phyloP scores from a whole-genome alignment of 2,888 invertebrate species.

The Nemurella pictetii region DNA sequence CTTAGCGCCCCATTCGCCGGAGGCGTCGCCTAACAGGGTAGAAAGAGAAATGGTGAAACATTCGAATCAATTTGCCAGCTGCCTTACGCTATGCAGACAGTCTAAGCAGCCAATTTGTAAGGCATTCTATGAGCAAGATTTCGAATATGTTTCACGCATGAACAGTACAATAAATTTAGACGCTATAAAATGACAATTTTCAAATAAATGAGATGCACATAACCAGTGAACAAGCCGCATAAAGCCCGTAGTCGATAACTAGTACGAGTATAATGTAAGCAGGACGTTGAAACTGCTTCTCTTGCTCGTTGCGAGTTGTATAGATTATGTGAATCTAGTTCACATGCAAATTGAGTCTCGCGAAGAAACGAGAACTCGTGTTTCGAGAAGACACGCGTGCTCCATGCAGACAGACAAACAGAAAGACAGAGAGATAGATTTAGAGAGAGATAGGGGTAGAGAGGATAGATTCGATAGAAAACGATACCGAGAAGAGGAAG shows the following conservation, averaged over 20 bases:
- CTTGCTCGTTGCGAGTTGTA: not conserved
- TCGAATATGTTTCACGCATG: not conserved
- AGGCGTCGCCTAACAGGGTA: conserved; percentile 4
- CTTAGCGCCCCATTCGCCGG: conserved; percentile 8
- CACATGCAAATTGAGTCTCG: not conserved
- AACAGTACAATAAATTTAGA: not conserved
- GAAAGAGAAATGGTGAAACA: conserved; percentile 4
- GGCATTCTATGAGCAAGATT: not conserved
- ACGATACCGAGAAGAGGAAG: not conserved
- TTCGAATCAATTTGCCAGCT: not conserved
- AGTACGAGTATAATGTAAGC: no score
- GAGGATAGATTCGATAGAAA: no score
- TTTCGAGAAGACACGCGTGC: not conserved
- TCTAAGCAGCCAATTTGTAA: not conserved
- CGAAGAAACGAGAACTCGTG: not conserved
- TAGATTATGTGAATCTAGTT: no score
- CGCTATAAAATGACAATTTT: not conserved
- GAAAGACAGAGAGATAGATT: not conserved
- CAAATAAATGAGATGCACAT: not conserved
- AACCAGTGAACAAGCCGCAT: not conserved
- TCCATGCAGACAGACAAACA: conserved; percentile 2
- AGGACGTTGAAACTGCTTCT: not conserved
- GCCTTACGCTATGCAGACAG: not conserved
- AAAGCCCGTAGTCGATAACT: not conserved
- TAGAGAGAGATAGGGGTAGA: not conserved